Conservation (phyloP, 2,888 invertebrate species). For the Nomada ruficornis region DNA sequence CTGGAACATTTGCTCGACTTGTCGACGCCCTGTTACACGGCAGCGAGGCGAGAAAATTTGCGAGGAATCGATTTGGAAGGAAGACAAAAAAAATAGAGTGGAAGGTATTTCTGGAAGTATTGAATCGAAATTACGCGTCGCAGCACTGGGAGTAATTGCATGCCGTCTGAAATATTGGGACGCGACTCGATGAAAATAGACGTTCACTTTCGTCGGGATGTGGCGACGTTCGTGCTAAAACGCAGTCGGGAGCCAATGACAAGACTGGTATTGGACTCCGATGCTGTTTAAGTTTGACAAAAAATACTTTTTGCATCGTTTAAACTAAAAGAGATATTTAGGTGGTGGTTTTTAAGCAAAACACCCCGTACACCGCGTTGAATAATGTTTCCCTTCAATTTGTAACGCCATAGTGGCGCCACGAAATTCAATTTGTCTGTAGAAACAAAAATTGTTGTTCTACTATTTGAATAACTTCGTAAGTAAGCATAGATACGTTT, state of each 20-base stretch:
- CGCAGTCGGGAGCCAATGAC: too few relatives aligned
- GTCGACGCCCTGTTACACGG: too few relatives aligned
- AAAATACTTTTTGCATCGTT: too few relatives aligned
- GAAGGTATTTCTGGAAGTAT: background rate
- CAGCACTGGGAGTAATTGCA: background rate
- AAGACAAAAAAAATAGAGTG: background rate
- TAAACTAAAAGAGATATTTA: too few relatives aligned
- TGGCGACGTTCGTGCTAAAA: background rate
- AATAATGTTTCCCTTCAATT: slow-evolving; percentile 23
- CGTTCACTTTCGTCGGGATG: too few relatives aligned
- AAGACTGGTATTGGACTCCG: background rate
- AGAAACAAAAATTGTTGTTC: background rate
- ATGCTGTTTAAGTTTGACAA: too few relatives aligned
- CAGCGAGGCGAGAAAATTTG: too few relatives aligned
- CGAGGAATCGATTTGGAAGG: too few relatives aligned
- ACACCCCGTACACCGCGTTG: background rate
- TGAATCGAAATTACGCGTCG: background rate
- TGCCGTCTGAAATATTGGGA: slow-evolving; percentile 16
- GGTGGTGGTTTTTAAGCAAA: too few relatives aligned
- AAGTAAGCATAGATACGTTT: too few relatives aligned
- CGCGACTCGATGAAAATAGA: background rate
- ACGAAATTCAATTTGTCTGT: background rate
- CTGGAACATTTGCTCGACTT: too few relatives aligned
- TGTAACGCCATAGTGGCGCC: background rate
- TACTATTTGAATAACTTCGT: too few relatives aligned